phyloP scores from a whole-genome alignment of 1,140 invertebrate genomes.

The Archivesica marissinica region DNA sequence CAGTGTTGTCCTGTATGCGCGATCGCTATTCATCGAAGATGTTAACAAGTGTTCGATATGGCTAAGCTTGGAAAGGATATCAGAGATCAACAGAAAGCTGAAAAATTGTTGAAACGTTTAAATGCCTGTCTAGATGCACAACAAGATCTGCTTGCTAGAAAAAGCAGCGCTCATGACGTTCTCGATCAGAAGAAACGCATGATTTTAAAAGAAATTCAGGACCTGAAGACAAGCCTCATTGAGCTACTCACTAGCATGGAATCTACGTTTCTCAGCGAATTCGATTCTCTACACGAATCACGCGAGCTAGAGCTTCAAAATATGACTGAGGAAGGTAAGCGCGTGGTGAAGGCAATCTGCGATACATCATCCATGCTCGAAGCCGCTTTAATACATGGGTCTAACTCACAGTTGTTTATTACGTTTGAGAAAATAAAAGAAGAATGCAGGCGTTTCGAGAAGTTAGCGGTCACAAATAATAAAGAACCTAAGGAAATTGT shows the following conservation, averaged over 20 bases:
- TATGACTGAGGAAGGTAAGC: constrained; percentile 17
- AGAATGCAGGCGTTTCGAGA: constrained; percentile 47
- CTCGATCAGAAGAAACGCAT: constrained; percentile 8
- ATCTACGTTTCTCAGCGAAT: constrained; percentile 33
- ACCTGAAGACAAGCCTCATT: constrained; percentile 33
- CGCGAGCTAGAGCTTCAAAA: constrained; percentile 16
- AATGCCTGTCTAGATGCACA: constrained; percentile 43
- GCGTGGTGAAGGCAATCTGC: not conserved
- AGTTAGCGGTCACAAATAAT: constrained; percentile 5
- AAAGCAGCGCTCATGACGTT: not conserved
- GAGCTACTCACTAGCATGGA: constrained; percentile 45
- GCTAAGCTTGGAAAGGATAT: constrained; percentile 44
- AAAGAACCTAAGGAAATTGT: constrained; percentile 44
- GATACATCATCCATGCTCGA: constrained; percentile 29
- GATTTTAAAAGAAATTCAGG: constrained; percentile 37
- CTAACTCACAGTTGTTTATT: constrained; percentile 40
- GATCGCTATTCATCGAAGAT: constrained; percentile 38
- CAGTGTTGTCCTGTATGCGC: constrained; percentile 48
- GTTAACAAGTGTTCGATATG: constrained; percentile 50
- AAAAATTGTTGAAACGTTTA: constrained; percentile 44
- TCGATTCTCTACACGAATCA: constrained; percentile 39
- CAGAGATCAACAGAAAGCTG: constrained; percentile 32
- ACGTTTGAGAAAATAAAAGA: constrained; percentile 51
- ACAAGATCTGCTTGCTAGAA: not conserved
- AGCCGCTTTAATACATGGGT: constrained; percentile 30